phyloP scores from a whole-genome alignment of 2,113 vertebrate species.

The Megaceryle torquata region DNA sequence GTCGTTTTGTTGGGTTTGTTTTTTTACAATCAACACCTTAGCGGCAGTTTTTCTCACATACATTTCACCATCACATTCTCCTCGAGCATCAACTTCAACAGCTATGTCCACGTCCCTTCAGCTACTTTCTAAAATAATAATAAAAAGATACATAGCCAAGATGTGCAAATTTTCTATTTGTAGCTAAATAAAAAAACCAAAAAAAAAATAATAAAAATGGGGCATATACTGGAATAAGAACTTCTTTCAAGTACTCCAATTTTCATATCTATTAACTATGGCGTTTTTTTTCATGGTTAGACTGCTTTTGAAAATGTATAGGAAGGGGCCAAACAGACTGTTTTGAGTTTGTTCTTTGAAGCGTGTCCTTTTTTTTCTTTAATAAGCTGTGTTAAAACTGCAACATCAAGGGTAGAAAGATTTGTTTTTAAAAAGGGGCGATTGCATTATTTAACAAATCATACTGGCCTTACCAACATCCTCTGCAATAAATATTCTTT shows the following conservation, averaged over 20 bases:
- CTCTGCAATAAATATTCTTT: conserved; percentile 88
- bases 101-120: conserved; percentile 70
- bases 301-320: conserved; percentile 39
- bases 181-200: conserved; percentile 41
- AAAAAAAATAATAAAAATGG: neutral
- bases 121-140: conserved; percentile 73
- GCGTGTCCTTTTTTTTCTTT: conserved; percentile 41
- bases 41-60: conserved; percentile 78
- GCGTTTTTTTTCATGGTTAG: conserved; percentile 48
- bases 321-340: conserved; percentile 30
- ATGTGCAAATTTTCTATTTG: conserved; percentile 78
- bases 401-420: conserved; percentile 55
- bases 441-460: conserved; percentile 75
- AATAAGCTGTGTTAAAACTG: conserved; percentile 46
- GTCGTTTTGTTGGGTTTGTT: neutral
- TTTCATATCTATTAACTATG: conserved; percentile 68
- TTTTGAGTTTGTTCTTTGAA: conserved; percentile 39
- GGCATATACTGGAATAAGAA: conserved; percentile 58
- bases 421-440: conserved; percentile 54
- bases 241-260: conserved; percentile 71
- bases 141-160: conserved; percentile 73
- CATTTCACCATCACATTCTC: conserved; percentile 74
- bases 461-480: conserved; percentile 84
- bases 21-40: conserved; percentile 85
- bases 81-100: conserved; percentile 74